phyloP scores from a whole-genome alignment of 2,797 vertebrate species.

The Sebastes flavidus region DNA sequence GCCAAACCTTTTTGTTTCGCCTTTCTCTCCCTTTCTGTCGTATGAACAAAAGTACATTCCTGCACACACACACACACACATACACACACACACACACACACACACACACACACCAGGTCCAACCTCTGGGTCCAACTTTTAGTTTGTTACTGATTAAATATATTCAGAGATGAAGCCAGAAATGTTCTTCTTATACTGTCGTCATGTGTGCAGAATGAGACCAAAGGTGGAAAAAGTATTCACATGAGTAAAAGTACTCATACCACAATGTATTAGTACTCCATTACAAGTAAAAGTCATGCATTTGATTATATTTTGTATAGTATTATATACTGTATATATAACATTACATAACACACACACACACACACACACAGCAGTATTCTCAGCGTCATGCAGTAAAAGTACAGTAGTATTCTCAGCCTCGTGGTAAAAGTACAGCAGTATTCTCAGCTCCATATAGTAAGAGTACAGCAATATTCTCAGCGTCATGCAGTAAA shows the following conservation, averaged over 20 bases:
- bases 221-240: no score
- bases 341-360: no score
- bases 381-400: no score
- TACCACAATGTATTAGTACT: background rate
- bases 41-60: slow-evolving; percentile 68
- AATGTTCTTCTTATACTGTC: background rate
- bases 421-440: no score
- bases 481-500: rapidly evolving
- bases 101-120: background rate
- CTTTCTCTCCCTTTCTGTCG: slow-evolving; percentile 29
- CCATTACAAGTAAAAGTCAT: background rate
- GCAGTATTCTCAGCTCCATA: rapidly evolving
- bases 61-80: slow-evolving; percentile 23
- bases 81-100: slow-evolving; percentile 32
- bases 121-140: background rate
- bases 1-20: slow-evolving; percentile 56
- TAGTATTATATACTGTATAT: no score
- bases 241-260: background rate
- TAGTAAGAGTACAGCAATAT: rapidly evolving
- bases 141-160: slow-evolving; percentile 4
- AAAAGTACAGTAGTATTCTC: no score
- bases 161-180: background rate
- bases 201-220: no score
- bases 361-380: no score
- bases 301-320: no score